Base-by-base conservation (phyloP, 2,888 invertebrate genomes). In the Eumerus sabulonum region DNA sequence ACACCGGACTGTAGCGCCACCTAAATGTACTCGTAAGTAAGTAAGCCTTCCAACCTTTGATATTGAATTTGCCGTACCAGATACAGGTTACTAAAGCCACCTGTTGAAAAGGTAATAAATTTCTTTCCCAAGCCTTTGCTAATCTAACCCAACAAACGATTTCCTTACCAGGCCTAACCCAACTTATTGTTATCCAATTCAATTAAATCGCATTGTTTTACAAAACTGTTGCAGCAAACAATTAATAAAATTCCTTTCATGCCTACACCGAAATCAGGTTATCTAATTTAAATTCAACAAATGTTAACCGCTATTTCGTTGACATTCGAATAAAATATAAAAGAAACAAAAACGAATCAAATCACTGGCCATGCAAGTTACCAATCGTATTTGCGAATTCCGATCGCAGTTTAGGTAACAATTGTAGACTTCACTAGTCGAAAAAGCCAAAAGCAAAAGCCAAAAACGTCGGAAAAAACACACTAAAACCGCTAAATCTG, bases 211-310 rank as follows among this genome's bases (percentile, higher is more conserved):
- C 11, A 48, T 19, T n/a, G 11, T 50, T 36, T 19, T 51, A 44
- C 48, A 42, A 60, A n/a, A n/a, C n/a, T n/a, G n/a, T n/a, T n/a
- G n/a, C n/a, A n/a, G n/a, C 2, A 27, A 27, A 40, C 44, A 54
- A 47, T 56, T 56, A 71, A 71, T 54, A 60, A 62, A 77, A 77
- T 67, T 67, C 72, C 66, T 45, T 47, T 14, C 66, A 67, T 57
- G 57, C 57, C 74, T 56, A 68, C 53, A 14, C 50, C 18, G 47
- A 76, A 77, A 77, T 66, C 72, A 57, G 76, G 76, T 77, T 77
- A 77, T 67, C 76, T 62, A 44, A 77, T 77, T 77, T 62, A 72
- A 77, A 77, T 77, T 77, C 76, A 77, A 67, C 76, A 72, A 77
- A 67, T 72, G 76, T 72, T 62, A 62, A 63, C 72, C 57, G 72